Evolutionary conservation across 2,888 invertebrate genomes (phyloP), one percentile per base, ranked within the genome.

Genomic region (Allophyes oxyacanthae): DNA sequence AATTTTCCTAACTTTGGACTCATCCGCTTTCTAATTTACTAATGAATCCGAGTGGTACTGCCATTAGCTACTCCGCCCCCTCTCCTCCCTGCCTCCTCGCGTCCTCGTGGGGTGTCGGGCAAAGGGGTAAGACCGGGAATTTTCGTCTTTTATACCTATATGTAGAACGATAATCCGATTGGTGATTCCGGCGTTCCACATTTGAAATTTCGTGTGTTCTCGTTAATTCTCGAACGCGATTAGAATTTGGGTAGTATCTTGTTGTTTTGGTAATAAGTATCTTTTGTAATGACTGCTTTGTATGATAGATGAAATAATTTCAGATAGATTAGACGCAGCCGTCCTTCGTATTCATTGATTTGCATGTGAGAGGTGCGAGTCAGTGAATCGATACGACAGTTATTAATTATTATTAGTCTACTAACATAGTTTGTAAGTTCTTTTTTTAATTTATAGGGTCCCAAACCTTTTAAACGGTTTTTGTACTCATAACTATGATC

Each of bases 11-110:
- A 94, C 93, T 94, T 94, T 92, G 92, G 92, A 92, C 93, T 94
- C 94, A 92, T 94, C 94, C 92, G 90, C 89, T 91, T 91, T 94
- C 93, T 94, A 94, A 94, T 94, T 94, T 94, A 91, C 94, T 94
- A 94, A 94, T 94, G 94, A 94, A 94, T 92, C 94, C 91, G 92
- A 91, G 92, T 92, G 90, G 87, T 89, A 88, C 85, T 88, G 89
- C 92, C 91, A 92, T 92, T 91, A 91, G 87, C 86, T 82, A 79
- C 83, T 82, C 82, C 78, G 64, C 71, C 63, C 64, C 59, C 72
- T 63, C 37, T 14, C 78, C 81, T 82, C 81, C 75, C 52, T 51
- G 46, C 79, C 83, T 76, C 71, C 72, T 66, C 50, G 34, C 60
- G 65, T 69, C 63, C 62, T 66, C 58, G 75, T 56, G 67, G 78